Evolutionary conservation across 2,888 invertebrate species (phyloP), one percentile per base, ranked within the genome.

Genomic region (Blastobasis adustella): DNA sequence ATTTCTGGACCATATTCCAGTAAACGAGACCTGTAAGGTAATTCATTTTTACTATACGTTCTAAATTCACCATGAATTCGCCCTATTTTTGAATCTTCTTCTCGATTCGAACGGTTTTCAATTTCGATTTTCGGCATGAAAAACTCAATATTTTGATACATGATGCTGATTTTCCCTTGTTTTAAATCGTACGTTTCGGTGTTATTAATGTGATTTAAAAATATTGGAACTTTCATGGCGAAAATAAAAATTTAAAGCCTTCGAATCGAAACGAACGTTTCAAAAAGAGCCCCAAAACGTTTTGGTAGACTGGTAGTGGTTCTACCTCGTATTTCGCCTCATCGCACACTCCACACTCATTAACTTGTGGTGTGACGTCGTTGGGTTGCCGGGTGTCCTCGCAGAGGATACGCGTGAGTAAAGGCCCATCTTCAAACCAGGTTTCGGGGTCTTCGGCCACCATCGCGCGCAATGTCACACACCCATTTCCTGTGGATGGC

Each of bases 301-400:
- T 37, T 37, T 9, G 37, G 45, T 7, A 38, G 23, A 45, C 9
- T 45, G 45, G 23, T 10, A 45, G 23, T 4, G 1, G 4, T n/a
- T 10, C 10, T 54, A 83, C 86, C 76, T 87, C 86, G 64, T 87
- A 87, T 58, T 87, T 87, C 47, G 87, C 87, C 57, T 86, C 86
- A 50, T 85, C 84, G 57, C 87, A 87, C 7, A 79, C 72, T 9
- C 71, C 59, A 47, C 87, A 87, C n/a, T 82, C 72, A 54, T 86
- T 86, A 0, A 85, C 48, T 49, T 73, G 71, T 2, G 80, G 83
- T 0, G 84, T 67, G 0, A 81, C 67, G 51, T 87, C 87, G 53
- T 87, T 86, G 0, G 87, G 84, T 51, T 84, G 86, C 1, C 83
- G 69, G 65, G 75, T 59, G 38, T 87, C 87, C 56, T 87, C 87